These are phyloP conservation scores for Epizoanthus scotinus DNA, from an alignment of 92 coral and sea anemone species.

Conservation along the genomic window DNA sequence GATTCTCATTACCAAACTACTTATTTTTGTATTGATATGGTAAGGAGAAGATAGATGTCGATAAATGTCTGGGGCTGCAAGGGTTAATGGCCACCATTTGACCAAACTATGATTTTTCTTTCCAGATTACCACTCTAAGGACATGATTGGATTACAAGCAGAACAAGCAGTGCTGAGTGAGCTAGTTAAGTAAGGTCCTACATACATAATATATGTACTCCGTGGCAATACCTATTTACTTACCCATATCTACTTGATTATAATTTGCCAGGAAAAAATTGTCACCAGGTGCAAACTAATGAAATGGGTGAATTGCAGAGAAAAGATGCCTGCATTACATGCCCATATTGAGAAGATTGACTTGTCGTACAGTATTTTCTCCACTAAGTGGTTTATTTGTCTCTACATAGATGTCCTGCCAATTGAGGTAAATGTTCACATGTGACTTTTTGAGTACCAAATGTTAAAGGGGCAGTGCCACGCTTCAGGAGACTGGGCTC, in stretches of 20 bases:
- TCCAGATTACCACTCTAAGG: conserved; percentile 87
- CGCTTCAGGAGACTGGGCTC: too few species aligned
- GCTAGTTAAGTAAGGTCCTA: conserved; percentile 71
- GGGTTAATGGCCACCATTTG: too few species aligned
- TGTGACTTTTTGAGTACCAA: too few species aligned
- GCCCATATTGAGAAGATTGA: conserved; percentile 79
- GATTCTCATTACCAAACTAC: too few species aligned
- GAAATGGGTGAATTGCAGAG: conserved; percentile 42
- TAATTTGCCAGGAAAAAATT: not conserved
- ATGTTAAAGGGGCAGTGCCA: too few species aligned
- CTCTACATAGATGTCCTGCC: conserved; percentile 92
- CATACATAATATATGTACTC: not conserved
- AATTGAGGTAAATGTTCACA: conserved; percentile 65
- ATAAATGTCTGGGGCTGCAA: too few species aligned
- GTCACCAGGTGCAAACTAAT: not conserved
- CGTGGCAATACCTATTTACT: not conserved
- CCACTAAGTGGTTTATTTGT: conserved; percentile 98
- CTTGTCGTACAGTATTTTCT: conserved; percentile 75
- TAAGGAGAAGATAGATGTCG: too few species aligned
- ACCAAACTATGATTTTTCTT: not conserved
- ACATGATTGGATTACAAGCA: conserved; percentile 85
- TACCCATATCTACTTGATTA: not conserved
- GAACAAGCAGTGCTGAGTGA: conserved; percentile 91
- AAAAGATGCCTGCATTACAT: conserved; percentile 80
- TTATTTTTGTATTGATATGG: too few species aligned